Conservation (phyloP, 2,888 invertebrate species). For the Myopa testacea region DNA sequence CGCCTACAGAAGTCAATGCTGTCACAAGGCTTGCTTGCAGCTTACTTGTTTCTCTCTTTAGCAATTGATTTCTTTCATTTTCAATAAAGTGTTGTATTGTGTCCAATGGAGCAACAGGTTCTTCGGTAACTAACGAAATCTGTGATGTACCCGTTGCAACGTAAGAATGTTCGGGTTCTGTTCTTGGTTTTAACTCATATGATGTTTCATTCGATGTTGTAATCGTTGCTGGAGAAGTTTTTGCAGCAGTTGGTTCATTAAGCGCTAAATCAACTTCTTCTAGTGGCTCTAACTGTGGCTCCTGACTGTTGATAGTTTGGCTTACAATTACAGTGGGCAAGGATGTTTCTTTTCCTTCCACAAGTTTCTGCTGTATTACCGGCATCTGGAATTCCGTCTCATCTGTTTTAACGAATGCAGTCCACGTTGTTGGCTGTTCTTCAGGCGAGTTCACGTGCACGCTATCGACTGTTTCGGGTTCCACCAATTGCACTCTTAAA, state of each 20-base stretch:
- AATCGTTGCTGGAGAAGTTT: no score
- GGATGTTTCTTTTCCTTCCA: no score
- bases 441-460: slow-evolving; percentile 58
- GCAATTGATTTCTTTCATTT: slow-evolving; percentile 16
- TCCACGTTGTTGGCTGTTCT: slow-evolving; percentile 61
- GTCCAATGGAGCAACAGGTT: background rate
- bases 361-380: background rate
- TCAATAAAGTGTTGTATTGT: slow-evolving; percentile 27
- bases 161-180: background rate
- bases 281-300: background rate
- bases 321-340: no score
- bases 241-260: background rate
- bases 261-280: background rate
- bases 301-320: no score
- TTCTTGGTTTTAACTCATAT: no score
- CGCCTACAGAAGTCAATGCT: background rate
- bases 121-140: background rate
- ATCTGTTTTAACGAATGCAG: slow-evolving; percentile 62
- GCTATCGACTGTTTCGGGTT: slow-evolving; percentile 42
- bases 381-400: background rate
- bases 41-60: slow-evolving; percentile 2
- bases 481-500: background rate
- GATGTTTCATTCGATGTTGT: no score
- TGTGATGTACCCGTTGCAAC: background rate
- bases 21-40: background rate